Evolutionary conservation across 1,140 invertebrate species (phyloP).

Genomic region (Hesperophylax magnus): DNA sequence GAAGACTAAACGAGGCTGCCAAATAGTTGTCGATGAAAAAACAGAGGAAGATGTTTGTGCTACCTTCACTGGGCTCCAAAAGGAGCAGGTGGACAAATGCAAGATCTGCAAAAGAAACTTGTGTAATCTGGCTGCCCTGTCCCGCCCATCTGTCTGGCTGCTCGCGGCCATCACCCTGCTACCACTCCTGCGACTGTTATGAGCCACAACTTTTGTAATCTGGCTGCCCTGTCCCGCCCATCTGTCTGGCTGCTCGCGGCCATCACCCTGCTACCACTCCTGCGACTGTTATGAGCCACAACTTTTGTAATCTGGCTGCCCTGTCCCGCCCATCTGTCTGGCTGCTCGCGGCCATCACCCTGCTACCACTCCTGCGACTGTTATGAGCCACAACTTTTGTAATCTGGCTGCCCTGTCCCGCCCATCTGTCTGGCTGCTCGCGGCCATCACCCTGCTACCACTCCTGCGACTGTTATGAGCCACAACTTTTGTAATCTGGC

Average conservation of each 20-base stretch:
- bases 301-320: conserved; percentile 5
- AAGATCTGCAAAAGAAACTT: neutral
- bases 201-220: conserved; percentile 2
- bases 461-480: conserved; percentile 4
- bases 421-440: neutral
- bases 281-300: neutral
- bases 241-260: neutral
- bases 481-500: too few relatives aligned
- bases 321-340: neutral
- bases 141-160: neutral
- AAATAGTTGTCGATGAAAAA: neutral
- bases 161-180: neutral
- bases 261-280: conserved; percentile 1
- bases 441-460: neutral
- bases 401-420: neutral
- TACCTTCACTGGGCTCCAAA: neutral
- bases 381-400: conserved; percentile 2
- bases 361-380: conserved; percentile 7
- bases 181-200: conserved; percentile 9
- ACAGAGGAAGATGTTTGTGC: neutral
- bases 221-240: neutral
- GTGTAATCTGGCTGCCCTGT: neutral
- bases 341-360: neutral
- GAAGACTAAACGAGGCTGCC: conserved; percentile 16
- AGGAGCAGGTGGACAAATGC: neutral